A percentile compares a stretch with the other conserved stretches of the same genome.
These are phyloP conservation scores for Pogonomyrmex californicus DNA, from an alignment of 1,140 invertebrate genomes.

Conservation along the genomic window DNA sequence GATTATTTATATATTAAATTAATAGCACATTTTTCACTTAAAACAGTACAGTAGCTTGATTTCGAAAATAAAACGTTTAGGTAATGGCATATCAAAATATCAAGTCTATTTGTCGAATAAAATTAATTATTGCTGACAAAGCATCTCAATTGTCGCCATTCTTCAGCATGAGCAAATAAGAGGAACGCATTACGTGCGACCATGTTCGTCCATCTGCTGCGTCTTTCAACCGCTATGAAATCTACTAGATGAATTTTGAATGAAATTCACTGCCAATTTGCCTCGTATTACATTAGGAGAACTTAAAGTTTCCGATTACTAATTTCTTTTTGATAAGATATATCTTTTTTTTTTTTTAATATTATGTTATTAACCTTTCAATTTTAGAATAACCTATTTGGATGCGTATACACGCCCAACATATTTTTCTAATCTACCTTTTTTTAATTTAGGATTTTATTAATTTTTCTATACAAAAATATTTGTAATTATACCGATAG, in stretches of 20 bases:
- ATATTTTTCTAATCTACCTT: background rate
- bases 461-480: background rate
- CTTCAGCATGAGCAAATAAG: conserved; percentile 57
- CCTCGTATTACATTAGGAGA: conserved; percentile 30
- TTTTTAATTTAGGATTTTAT: background rate
- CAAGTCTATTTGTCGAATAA: conserved; percentile 42
- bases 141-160: conserved; percentile 52
- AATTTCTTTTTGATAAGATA: background rate
- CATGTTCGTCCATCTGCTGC: conserved; percentile 70
- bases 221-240: conserved; percentile 48
- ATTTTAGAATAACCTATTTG: background rate
- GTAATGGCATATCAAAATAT: background rate
- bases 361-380: background rate
- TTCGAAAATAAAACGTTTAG: conserved; percentile 8
- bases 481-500: background rate
- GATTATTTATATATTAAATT: conserved; percentile 22
- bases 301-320: background rate
- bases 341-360: background rate
- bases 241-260: conserved; percentile 62
- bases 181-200: conserved; percentile 61
- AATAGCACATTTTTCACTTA: background rate
- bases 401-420: background rate
- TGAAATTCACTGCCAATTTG: conserved; percentile 56
- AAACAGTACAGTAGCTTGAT: background rate
- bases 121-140: conserved; percentile 43